Evolutionary conservation across 2,888 invertebrate species (phyloP), one percentile per base, ranked within the genome.

Genomic region (Acanthosepion pharaonis): DNA sequence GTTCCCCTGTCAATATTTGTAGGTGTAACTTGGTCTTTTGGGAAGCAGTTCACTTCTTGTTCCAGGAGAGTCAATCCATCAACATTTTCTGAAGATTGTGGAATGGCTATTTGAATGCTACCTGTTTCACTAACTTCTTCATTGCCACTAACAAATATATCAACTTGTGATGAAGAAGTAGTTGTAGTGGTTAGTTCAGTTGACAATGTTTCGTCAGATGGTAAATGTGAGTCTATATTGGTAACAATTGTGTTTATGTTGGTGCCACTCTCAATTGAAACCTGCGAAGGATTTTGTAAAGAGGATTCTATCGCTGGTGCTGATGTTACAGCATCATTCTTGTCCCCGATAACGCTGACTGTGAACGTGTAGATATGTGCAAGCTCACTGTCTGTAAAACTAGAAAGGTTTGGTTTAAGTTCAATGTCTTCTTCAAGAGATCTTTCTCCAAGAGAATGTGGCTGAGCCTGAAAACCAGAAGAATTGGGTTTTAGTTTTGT

Each of bases 21-120:
- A 78, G 78, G 28, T 9, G 78, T 78, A 59, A 59, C 23, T 15
- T 78, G 78, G n/a, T 78, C 78, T 33, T 78, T 78, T 78, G 78
- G 15, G n/a, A n/a, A 78, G 78, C 78, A 78, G 20, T 33, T 78
- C 78, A 78, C 78, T 78, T n/a, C 78, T 78, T 78, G n/a, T n/a
- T 78, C 78, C n/a, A 78, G n/a, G 15, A 78, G 78, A 15, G 78
- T n/a, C n/a, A 78, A 78, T 33, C 78, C 78, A 15, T 78, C 78
- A n/a, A 78, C 78, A 78, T 78, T 78, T 78, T 78, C 78, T n/a
- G 78, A 78, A 78, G 78, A 78, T 78, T 78, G 78, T 11, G 78
- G 78, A 78, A 78, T 78, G 78, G 78, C 33, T 78, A 78, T n/a
- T 33, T 78, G 78, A 15, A 78, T 78, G 11, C 78, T n/a, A 15